Percentiles rank a stretch among this genome's conserved stretches.
These are phyloP conservation scores for Lycodopsis pacificus DNA, from an alignment of 2,797 vertebrate genomes.

Conservation along the genomic window DNA sequence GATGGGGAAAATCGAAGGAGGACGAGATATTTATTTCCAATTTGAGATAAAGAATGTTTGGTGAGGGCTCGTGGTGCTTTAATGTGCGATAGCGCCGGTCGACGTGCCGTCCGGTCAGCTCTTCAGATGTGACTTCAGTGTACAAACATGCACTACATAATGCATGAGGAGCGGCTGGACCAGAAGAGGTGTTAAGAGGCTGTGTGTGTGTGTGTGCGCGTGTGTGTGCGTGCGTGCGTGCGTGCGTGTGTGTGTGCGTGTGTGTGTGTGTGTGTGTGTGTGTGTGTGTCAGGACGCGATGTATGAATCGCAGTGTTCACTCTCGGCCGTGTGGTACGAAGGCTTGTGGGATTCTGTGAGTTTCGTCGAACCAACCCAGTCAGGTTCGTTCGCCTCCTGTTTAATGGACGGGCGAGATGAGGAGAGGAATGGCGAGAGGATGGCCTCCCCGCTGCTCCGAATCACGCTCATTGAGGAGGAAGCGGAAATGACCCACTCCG, in stretches of 20 bases:
- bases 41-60: slow-evolving; percentile 57
- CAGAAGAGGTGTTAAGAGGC: slow-evolving; percentile 27
- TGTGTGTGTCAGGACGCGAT: slow-evolving; percentile 7
- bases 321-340: slow-evolving; percentile 1
- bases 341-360: slow-evolving; percentile 50
- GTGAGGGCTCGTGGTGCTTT: slow-evolving; percentile 11
- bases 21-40: slow-evolving; percentile 37
- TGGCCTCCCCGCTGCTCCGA: slow-evolving; percentile 36
- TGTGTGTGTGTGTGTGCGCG: neutral
- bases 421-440: slow-evolving; percentile 44
- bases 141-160: slow-evolving; percentile 66
- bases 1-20: slow-evolving; percentile 26
- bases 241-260: slow-evolving; percentile 15
- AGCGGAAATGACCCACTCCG: slow-evolving; percentile 41
- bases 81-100: slow-evolving; percentile 25
- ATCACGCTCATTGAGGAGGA: slow-evolving; percentile 57
- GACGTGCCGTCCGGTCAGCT: slow-evolving; percentile 39
- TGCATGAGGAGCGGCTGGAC: slow-evolving; percentile 55
- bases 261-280: neutral
- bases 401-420: slow-evolving; percentile 63
- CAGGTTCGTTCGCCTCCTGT: slow-evolving; percentile 63
- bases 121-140: slow-evolving; percentile 43
- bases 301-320: slow-evolving; percentile 31
- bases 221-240: too few relatives aligned
- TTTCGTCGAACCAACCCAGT: slow-evolving; percentile 53